Percentiles rank a stretch among this genome's conserved stretches.
Evolutionary conservation across 2,888 invertebrate genomes (phyloP).

Genomic region (Eudasyphora cyanicolor): DNA sequence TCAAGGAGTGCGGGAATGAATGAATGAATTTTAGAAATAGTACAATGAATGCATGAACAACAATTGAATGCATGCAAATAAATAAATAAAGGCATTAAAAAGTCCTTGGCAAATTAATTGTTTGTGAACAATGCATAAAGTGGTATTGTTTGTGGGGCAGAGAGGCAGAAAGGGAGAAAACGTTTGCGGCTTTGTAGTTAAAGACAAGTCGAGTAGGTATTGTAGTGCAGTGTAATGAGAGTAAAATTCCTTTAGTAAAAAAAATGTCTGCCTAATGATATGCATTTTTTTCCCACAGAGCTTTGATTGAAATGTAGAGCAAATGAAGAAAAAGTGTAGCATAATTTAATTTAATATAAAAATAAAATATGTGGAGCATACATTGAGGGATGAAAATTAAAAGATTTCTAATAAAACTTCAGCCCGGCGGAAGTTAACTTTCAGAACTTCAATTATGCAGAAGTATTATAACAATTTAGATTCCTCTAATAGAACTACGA

Average conservation of each 20-base stretch:
- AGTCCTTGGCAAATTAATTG: constrained; percentile 15
- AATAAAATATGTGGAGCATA: background rate
- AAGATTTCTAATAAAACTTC: too few relatives aligned
- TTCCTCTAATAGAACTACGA: too few relatives aligned
- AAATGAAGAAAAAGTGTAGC: background rate
- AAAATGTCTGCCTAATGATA: background rate
- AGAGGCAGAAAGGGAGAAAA: background rate
- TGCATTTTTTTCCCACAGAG: too few relatives aligned
- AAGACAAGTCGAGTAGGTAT: background rate
- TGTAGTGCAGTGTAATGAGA: background rate
- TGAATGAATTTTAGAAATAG: too few relatives aligned
- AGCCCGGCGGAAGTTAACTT: too few relatives aligned
- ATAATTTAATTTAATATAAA: background rate
- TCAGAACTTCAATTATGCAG: too few relatives aligned
- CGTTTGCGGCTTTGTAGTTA: background rate
- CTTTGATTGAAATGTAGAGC: background rate
- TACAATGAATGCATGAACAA: constrained; percentile 3
- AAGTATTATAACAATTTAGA: too few relatives aligned
- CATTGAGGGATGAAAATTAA: too few relatives aligned
- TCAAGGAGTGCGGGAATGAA: background rate
- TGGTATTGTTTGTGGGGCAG: background rate
- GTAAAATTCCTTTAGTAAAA: background rate
- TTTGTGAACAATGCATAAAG: background rate
- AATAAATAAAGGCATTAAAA: background rate
- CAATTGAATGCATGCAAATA: constrained; percentile 21